Evolutionary conservation across 1,140 invertebrate genomes (phyloP).

Genomic region (Neuroterus valhalla): DNA sequence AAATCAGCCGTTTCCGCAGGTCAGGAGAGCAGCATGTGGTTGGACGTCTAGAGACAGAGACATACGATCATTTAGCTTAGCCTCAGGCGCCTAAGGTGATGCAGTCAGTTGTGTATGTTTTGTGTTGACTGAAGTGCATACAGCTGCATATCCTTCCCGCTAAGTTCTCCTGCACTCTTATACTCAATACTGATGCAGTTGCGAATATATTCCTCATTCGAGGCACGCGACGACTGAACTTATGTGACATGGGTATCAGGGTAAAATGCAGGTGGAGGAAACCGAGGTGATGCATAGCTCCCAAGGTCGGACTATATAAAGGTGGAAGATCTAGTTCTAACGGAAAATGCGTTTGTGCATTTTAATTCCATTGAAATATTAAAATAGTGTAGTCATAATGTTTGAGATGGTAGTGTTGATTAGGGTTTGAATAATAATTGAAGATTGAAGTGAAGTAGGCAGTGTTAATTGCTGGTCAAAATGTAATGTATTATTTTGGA

Average conservation of each 20-base stretch:
- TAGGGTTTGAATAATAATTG: too few species aligned
- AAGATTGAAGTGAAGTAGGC: too few species aligned
- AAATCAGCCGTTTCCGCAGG: constrained; percentile 60
- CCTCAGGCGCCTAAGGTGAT: constrained; percentile 26
- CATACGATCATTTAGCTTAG: constrained; percentile 12
- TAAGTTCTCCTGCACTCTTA: neutral
- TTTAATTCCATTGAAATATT: too few species aligned
- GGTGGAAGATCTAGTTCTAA: neutral
- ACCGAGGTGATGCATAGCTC: neutral
- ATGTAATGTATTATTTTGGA: too few species aligned
- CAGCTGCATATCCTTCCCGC: neutral
- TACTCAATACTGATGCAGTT: constrained; percentile 15
- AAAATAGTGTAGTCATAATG: too few species aligned
- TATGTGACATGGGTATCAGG: constrained; percentile 23
- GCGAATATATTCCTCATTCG: neutral
- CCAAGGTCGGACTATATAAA: neutral
- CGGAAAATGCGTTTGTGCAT: constrained; percentile 5
- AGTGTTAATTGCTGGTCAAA: too few species aligned
- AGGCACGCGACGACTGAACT: constrained; percentile 20
- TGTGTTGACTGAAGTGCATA: constrained; percentile 5
- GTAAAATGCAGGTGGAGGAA: constrained; percentile 17
- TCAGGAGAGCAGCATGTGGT: constrained; percentile 59
- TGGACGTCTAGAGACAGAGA: constrained; percentile 41
- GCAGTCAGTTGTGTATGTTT: neutral
- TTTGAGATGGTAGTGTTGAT: too few species aligned